Percentiles rank a stretch among this genome's conserved stretches.
Evolutionary conservation across 2,797 vertebrate genomes (phyloP).

Genomic region (Crypturellus tataupa): DNA sequence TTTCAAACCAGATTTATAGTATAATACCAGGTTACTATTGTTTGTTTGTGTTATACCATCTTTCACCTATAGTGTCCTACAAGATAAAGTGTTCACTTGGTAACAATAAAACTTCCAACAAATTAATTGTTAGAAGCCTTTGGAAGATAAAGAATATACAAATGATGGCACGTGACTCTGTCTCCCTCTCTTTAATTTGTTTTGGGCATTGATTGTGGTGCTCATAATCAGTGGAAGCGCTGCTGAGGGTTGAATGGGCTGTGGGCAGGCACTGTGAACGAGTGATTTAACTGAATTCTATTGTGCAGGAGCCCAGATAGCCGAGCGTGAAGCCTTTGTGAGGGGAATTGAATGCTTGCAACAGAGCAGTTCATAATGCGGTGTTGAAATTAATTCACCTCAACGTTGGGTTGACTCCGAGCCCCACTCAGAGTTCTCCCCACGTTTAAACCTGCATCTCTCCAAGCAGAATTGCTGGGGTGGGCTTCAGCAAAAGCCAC

Average conservation of each 20-base stretch:
- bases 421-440: neutral
- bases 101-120: constrained; percentile 47
- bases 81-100: constrained; percentile 41
- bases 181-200: constrained; percentile 51
- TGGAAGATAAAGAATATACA: constrained; percentile 38
- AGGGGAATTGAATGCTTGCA: neutral
- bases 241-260: constrained; percentile 14
- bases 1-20: constrained; percentile 54
- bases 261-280: neutral
- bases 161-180: constrained; percentile 36
- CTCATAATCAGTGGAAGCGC: constrained; percentile 27
- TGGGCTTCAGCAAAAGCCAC: neutral
- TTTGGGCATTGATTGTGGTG: constrained; percentile 45
- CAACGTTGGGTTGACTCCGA: neutral
- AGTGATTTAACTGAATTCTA: neutral
- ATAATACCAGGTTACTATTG: constrained; percentile 32
- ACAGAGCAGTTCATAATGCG: neutral
- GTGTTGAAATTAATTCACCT: constrained; percentile 21
- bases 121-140: constrained; percentile 54
- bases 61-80: constrained; percentile 17
- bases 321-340: neutral
- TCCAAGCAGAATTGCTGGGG: neutral
- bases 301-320: constrained; percentile 5
- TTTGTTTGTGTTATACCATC: constrained; percentile 32
- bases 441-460: neutral